Evolutionary conservation across 1,140 invertebrate genomes (phyloP).

Genomic region (Sinella curviseta): DNA sequence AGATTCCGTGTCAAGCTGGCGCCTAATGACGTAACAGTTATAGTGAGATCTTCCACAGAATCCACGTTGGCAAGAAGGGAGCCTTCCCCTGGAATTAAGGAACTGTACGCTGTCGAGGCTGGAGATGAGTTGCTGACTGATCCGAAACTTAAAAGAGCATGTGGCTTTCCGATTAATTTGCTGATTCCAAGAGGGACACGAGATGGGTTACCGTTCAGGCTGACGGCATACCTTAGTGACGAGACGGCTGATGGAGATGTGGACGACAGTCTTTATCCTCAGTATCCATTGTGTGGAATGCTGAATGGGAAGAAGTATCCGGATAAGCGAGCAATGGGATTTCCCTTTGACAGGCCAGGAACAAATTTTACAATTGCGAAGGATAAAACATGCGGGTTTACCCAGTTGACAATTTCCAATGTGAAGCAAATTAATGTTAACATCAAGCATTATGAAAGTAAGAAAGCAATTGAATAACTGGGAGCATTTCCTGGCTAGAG

Average conservation of each 20-base stretch:
- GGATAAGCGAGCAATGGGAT: not conserved
- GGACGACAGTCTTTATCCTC: not conserved
- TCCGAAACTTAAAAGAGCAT: constrained; percentile 38
- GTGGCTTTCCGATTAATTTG: constrained; percentile 64
- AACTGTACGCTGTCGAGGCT: not conserved
- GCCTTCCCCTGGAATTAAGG: not conserved
- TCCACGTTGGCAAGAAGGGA: not conserved
- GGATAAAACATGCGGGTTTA: not conserved
- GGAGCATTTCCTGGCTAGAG: no score
- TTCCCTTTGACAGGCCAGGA: constrained; percentile 4
- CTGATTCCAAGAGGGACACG: constrained; percentile 68
- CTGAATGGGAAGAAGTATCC: not conserved
- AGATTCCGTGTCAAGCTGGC: not conserved
- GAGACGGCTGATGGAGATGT: constrained; percentile 30
- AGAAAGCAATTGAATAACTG: no score
- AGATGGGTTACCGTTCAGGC: constrained; percentile 64
- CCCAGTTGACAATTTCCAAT: not conserved
- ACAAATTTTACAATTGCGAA: not conserved
- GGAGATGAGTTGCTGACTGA: not conserved
- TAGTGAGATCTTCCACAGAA: not conserved
- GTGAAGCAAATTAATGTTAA: not conserved
- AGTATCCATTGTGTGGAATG: not conserved
- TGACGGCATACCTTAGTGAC: constrained; percentile 65
- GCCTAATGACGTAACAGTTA: not conserved
- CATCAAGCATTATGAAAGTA: not conserved